These are phyloP conservation scores for Temnothorax unifasciatus DNA, from an alignment of 2,888 invertebrate species.

Conservation along the genomic window DNA sequence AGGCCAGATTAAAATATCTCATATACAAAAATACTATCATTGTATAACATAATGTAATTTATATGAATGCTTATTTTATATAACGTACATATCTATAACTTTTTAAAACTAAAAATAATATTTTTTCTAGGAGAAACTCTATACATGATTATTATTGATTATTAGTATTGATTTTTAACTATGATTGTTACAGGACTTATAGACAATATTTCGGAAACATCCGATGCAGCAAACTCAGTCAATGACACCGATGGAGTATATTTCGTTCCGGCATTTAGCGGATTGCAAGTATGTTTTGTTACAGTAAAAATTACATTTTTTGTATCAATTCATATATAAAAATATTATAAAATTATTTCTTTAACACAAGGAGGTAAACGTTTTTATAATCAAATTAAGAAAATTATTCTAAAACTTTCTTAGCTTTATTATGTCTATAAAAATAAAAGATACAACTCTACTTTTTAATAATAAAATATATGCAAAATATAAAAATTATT, in stretches of 20 bases:
- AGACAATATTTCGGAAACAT: conserved; percentile 89
- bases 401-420: conserved; percentile 12
- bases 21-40: neutral
- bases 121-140: neutral
- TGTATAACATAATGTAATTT: neutral
- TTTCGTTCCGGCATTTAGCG: conserved; percentile 96
- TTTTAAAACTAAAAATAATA: neutral
- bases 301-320: neutral
- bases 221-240: conserved; percentile 90
- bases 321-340: neutral
- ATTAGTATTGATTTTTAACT: neutral
- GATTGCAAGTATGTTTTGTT: conserved; percentile 90
- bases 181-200: conserved; percentile 88
- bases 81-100: neutral
- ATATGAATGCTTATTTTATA: neutral
- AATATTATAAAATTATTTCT: neutral
- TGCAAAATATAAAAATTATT: conserved; percentile 12
- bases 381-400: neutral
- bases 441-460: neutral
- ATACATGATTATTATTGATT: neutral
- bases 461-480: neutral
- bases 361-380: neutral
- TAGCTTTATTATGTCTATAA: neutral
- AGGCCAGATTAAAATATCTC: neutral
- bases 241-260: conserved; percentile 92